Base-by-base conservation (phyloP, 2,113 vertebrate species). In the Hippolais icterina region DNA sequence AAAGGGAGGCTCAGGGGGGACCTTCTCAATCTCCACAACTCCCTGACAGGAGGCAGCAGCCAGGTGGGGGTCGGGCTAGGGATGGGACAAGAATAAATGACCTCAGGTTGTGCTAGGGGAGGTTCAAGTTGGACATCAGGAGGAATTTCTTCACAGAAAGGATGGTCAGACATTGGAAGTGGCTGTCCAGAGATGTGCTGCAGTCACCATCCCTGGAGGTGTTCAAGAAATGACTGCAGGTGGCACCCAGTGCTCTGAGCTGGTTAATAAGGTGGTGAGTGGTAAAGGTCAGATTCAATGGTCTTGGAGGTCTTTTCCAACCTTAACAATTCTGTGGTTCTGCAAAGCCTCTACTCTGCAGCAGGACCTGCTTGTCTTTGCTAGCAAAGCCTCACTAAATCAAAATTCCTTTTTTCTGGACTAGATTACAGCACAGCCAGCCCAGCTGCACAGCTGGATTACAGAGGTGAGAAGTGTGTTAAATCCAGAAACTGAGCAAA, bases 1-100 rank as follows among this genome's bases (percentile, higher is more conserved):
- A 24, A 59, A 11, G 59, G 1, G 37, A 44, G 27, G 19, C 52
- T 44, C 28, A 27, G 12, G 8, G 21, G 12, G 28, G 3, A 59
- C 52, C 6, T 74, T 17, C 10, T 50, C 4, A 2, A 12, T 37
- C 41, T 64, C 2, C 23, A 27, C 33, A 59, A 11, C 5, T 50
- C 33, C 25, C 52, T 74, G 60, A 65, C 49, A 80, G 49, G 49
- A 89, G 22, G 18, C 8, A 1, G 5, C 22, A 74, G 27, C 27
- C 14, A 8, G 13, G 15, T 1, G 13, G 2, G 39, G 7, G 31
- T 4, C 0, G 0, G 60, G 37, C 22, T 80, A 25, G 33, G 37
- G 44, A 59, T 15, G 59, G 7, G 35, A 60, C 2, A 5, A 25
- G 44, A 39, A 0, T 33, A 24, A 59, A 53, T 1, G 1, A 16